phyloP scores from a whole-genome alignment of 2,113 vertebrate genomes.

The Agelaius tricolor region DNA sequence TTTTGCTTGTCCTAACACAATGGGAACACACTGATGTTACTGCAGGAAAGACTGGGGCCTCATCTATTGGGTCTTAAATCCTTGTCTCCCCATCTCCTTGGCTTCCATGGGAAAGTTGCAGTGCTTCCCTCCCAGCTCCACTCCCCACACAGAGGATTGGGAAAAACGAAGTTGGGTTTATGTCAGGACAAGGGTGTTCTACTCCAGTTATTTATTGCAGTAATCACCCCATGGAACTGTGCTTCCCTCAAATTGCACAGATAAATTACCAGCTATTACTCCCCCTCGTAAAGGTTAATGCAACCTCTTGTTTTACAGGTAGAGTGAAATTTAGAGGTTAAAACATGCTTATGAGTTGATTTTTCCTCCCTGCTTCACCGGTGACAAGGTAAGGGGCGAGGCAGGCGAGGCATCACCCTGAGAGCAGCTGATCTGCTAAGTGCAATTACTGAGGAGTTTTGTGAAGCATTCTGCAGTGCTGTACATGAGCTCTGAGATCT shows the following conservation, averaged over 20 bases:
- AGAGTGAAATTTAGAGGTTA: constrained; percentile 52
- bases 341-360: constrained; percentile 40
- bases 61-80: not conserved
- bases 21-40: not conserved
- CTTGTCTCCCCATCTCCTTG: not conserved
- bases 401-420: constrained; percentile 11
- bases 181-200: constrained; percentile 56
- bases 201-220: constrained; percentile 55
- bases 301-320: constrained; percentile 61
- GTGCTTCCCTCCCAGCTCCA: not conserved
- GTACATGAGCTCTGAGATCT: not conserved
- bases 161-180: constrained; percentile 47
- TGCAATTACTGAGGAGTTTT: constrained; percentile 39
- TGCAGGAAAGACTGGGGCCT: not conserved
- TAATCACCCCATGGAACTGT: constrained; percentile 52
- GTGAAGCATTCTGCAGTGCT: constrained; percentile 50
- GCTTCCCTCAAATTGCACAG: constrained; percentile 45
- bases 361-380: constrained; percentile 53
- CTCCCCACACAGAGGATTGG: not conserved
- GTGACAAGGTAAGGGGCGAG: not conserved
- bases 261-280: constrained; percentile 53
- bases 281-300: constrained; percentile 53
- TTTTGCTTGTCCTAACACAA: not conserved
- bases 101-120: not conserved
- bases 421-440: constrained; percentile 42